A percentile compares a stretch with the other conserved stretches of the same genome.
Conservation (phyloP, 2,888 invertebrate genomes). For the Griposia aprilina region DNA sequence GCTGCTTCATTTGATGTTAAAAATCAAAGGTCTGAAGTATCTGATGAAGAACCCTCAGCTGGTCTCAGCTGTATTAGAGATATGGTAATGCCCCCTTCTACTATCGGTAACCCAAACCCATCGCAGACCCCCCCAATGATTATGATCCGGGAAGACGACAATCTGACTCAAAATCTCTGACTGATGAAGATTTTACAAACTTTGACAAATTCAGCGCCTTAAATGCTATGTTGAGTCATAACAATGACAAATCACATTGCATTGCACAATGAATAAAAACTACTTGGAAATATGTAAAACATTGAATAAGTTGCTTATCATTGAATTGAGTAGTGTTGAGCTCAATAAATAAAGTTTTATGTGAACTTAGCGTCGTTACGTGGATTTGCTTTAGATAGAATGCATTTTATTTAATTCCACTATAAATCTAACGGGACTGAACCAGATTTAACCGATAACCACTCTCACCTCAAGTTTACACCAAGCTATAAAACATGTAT, state of each 20-base stretch:
- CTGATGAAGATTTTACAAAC: not conserved
- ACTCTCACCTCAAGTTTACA: not conserved
- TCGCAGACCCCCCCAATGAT: fast-evolving
- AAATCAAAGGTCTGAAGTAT: too few species aligned
- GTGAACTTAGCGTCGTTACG: not conserved
- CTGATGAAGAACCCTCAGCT: too few species aligned
- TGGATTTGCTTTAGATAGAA: not conserved
- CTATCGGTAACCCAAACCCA: too few species aligned
- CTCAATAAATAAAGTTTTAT: constrained; percentile 36
- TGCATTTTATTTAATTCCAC: not conserved
- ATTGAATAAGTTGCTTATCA: constrained; percentile 56
- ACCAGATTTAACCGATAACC: not conserved
- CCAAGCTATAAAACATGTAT: not conserved
- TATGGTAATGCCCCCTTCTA: too few species aligned
- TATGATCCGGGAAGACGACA: too few species aligned
- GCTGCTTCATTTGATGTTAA: too few species aligned
- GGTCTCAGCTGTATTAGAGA: too few species aligned
- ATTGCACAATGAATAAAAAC: constrained; percentile 50
- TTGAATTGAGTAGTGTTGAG: constrained; percentile 34
- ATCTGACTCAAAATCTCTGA: not conserved
- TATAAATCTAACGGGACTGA: not conserved
- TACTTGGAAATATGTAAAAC: constrained; percentile 37
- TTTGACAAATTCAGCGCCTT: not conserved
- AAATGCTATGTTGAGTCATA: constrained; percentile 20
- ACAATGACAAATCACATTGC: constrained; percentile 13